Percentiles rank a stretch among this genome's conserved stretches.
phyloP scores from a whole-genome alignment of 92 coral and sea anemone species.

The Epizoanthus fatuus region DNA sequence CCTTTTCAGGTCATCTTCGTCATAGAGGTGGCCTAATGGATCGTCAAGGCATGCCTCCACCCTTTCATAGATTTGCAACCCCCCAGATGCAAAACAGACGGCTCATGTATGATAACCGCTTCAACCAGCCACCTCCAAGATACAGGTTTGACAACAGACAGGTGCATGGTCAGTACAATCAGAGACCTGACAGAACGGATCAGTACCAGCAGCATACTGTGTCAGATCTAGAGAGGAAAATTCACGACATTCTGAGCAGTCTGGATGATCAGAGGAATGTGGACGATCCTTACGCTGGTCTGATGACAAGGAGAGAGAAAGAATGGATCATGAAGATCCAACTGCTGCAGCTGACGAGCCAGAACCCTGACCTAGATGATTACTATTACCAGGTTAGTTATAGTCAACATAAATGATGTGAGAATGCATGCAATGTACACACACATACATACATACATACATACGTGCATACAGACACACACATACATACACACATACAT shows the following conservation, averaged over 20 bases:
- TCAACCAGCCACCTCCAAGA: slow-evolving; percentile 27
- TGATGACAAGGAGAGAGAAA: slow-evolving; percentile 97
- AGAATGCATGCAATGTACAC: no score
- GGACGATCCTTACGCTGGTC: slow-evolving; percentile 87
- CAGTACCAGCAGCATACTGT: slow-evolving; percentile 69
- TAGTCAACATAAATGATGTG: no score
- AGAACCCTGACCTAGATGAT: slow-evolving; percentile 92
- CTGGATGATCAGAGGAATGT: slow-evolving; percentile 66
- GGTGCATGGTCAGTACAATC: slow-evolving; percentile 2
- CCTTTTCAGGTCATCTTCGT: slow-evolving; percentile 72
- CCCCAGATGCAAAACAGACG: slow-evolving; percentile 81
- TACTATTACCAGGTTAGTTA: slow-evolving; percentile 89
- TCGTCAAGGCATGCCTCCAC: slow-evolving; percentile 71
- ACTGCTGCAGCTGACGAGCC: slow-evolving; percentile 90
- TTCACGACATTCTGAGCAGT: slow-evolving; percentile 75
- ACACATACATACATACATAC: no score
- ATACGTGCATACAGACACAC: no score
- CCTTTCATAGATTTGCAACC: slow-evolving; percentile 81
- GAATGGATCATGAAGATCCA: slow-evolving; percentile 99
- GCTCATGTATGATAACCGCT: slow-evolving; percentile 52
- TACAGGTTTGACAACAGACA: slow-evolving; percentile 70
- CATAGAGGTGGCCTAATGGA: slow-evolving; percentile 62
- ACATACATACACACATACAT: no score
- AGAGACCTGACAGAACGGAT: slow-evolving; percentile 47
- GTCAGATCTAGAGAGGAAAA: slow-evolving; percentile 85